Base-by-base conservation (phyloP, 2,888 invertebrate genomes). In the Apodemia mormo region DNA sequence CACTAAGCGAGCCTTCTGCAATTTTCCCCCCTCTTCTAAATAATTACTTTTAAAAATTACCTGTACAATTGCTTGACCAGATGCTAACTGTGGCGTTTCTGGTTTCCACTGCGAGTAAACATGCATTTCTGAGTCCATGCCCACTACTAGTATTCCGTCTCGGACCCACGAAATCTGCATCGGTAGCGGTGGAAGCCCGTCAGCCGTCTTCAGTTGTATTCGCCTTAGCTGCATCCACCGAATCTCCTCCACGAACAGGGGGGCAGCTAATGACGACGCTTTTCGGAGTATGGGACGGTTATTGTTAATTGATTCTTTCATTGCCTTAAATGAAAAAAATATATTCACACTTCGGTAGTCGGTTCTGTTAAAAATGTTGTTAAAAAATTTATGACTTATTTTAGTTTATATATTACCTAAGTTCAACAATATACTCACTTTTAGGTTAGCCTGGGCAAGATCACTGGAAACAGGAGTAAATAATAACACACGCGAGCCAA, bases 71-170 rank as follows among this genome's bases (percentile, higher is more conserved):
- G 79, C 75, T 22, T 81, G 78, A 64, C 90, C 90, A 5, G 83
- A 82, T 9, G 82, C 70, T 2, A 82, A 72, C 66, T 86, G 88
- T 2, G 83, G 87, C 71, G 89, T 83, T 73, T 96, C 95, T 0
- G 97, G 96, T 81, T 97, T 97, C 99, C 99, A 99, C 82, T 99
- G 99, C 0, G 99, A 98, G 85, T 99, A 99, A 0, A 99, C 99
- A 82, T 99, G 99, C 98, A 99, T 99, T 87, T 99, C 99, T 2
- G 99, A 99, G 85, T 99, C 99, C 99, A 99, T 99, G 2, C 99
- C 99, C 1, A 99, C 99, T 0, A 99, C 98, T 1, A 99, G 92
- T 76, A 99, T 98, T 0, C 99, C 99, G 82, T 99, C 99, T 37
- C 99, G 95, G 0, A 99, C 99, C 99, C 99, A 99, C 2, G 98